These are phyloP conservation scores for Papilio dardanus DNA, from an alignment of 1,140 invertebrate genomes.

Conservation along the genomic window DNA sequence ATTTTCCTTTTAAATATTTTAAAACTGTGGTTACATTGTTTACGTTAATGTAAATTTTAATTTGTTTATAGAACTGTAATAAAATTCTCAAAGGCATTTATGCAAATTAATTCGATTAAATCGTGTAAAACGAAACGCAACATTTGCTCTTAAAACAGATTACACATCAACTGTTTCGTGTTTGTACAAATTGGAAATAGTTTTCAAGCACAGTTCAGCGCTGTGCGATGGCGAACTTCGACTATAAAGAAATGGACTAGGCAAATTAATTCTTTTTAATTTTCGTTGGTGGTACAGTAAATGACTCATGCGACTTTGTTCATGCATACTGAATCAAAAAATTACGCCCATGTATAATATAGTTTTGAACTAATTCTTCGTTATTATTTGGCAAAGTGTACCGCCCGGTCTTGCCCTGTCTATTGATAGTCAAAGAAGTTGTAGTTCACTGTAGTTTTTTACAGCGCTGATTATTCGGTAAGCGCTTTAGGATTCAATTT, in stretches of 20 bases:
- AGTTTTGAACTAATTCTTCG: no score
- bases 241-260: no score
- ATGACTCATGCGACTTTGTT: no score
- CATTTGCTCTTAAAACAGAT: conserved; percentile 29
- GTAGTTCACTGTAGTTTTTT: background rate
- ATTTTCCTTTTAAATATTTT: no score
- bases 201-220: conserved; percentile 25
- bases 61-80: background rate
- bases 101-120: conserved; percentile 9
- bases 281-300: no score
- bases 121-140: background rate
- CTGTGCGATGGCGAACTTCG: conserved; percentile 6
- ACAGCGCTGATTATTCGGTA: conserved; percentile 2
- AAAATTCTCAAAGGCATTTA: background rate
- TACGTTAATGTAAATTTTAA: background rate
- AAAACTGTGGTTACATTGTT: no score
- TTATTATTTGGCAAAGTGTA: no score
- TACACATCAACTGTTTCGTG: conserved; percentile 25
- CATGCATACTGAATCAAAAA: no score
- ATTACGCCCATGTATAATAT: no score
- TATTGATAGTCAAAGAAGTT: no score
- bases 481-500: conserved; percentile 20
- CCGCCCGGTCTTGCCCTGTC: no score
- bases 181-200: conserved; percentile 33
- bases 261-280: no score